Evolutionary conservation across 2,797 vertebrate genomes (phyloP), one percentile per base, ranked within the genome.

Genomic region (Thaleichthys pacificus): DNA sequence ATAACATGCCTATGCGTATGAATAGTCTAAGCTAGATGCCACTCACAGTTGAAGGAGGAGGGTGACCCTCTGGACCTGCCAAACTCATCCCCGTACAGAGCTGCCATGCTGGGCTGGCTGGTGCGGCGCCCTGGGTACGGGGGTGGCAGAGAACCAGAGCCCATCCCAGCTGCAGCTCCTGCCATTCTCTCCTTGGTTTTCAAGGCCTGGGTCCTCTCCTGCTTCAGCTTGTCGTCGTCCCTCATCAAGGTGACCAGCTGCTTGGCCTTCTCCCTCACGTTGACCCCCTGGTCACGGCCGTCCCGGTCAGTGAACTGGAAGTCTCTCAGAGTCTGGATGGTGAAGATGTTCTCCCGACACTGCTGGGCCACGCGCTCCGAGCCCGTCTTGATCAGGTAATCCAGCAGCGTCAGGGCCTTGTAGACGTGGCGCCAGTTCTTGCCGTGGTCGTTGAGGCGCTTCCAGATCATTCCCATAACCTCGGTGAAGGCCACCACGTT

Each of bases 371-470:
- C 97, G 0, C 96, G 95, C 77, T 98, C 96, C 0, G 97, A 97
- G 75, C 97, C 97, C 0, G 95, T 94, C 92, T 98, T 98, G 82
- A 98, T 93, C 89, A 99, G 92, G 89, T 97, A 97, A 83, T 99
- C 97, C 89, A 98, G 85, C 75, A 99, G 92, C 12, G 93, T 95
- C 71, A 99, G 92, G 0, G 96, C 97, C 91, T 99, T 99, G 87
- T 98, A 98, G 71, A 99, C 97, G 0, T 99, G 97, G 3, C 97
- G 91, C 97, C 97, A 99, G 89, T 99, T 98, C 88, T 97, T 98
- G 58, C 97, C 97, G 0, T 96, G 96, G 87, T 99, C 97, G 0
- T 97, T 99, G 70, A 99, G 93, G 54, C 97, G 92, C 86, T 96
- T 96, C 96, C 96, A 99, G 88, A 99, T 92, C 93, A 99, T 99